A percentile compares a stretch with the other conserved stretches of the same genome.
phyloP scores from a whole-genome alignment of 1,140 invertebrate genomes.

The Drosophila truncata region DNA sequence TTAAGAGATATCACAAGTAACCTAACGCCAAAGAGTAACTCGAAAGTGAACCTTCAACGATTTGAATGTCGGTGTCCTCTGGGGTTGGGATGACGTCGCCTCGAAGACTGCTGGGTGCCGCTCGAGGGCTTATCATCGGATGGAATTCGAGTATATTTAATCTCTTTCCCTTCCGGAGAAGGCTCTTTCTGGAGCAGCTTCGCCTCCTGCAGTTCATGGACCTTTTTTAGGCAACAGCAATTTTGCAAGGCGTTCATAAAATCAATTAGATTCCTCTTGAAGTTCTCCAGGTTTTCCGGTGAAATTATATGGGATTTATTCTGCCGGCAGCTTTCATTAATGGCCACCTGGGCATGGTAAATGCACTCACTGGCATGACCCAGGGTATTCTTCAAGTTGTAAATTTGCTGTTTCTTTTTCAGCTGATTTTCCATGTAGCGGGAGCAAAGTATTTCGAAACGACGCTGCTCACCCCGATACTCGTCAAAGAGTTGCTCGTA shows the following conservation, averaged over 20 bases:
- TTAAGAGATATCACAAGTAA: constrained; percentile 29
- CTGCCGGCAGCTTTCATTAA: constrained; percentile 38
- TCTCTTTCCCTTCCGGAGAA: background rate
- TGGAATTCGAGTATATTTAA: background rate
- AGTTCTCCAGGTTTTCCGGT: constrained; percentile 27
- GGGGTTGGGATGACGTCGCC: constrained; percentile 3
- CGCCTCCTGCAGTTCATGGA: constrained; percentile 45
- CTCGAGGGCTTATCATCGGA: constrained; percentile 6
- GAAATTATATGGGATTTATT: background rate
- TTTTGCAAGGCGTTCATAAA: constrained; percentile 54
- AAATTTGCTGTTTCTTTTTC: constrained; percentile 69
- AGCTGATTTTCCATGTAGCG: constrained; percentile 56
- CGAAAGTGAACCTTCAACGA: constrained; percentile 25
- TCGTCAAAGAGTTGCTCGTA: constrained; percentile 68
- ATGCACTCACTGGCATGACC: constrained; percentile 69
- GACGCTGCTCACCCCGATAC: constrained; percentile 56
- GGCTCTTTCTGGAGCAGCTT: constrained; percentile 8
- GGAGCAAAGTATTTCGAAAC: constrained; percentile 53
- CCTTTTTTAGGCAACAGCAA: constrained; percentile 54
- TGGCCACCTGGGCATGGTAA: constrained; percentile 52
- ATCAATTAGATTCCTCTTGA: constrained; percentile 49
- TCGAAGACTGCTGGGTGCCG: background rate
- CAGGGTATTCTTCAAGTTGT: constrained; percentile 56
- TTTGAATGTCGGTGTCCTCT: constrained; percentile 23
- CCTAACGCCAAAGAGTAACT: constrained; percentile 41